phyloP scores from a whole-genome alignment of 2,113 vertebrate genomes.

The Brachyhypopomus gauderio region DNA sequence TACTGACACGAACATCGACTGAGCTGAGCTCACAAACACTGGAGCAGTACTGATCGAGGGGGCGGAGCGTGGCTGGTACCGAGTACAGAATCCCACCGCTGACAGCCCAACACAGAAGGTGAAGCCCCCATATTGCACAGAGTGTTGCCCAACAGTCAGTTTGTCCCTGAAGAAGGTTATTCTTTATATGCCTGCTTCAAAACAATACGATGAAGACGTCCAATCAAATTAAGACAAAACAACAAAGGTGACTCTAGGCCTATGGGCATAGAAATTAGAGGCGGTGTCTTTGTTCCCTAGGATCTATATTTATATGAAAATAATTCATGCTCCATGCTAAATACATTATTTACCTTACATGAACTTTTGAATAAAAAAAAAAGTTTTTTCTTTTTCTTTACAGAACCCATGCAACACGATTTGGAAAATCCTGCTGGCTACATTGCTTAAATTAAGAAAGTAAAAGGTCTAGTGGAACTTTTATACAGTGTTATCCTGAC shows the following conservation, averaged over 20 bases:
- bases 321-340: conserved; percentile 98
- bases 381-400: conserved; percentile 73
- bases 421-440: conserved; percentile 86
- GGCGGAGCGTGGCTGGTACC: conserved; percentile 40
- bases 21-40: conserved; percentile 5
- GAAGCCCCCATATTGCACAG: conserved; percentile 70
- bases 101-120: conserved; percentile 55
- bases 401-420: conserved; percentile 87
- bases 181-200: conserved; percentile 88
- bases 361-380: conserved; percentile 82
- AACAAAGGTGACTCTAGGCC: conserved; percentile 76
- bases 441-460: conserved; percentile 78
- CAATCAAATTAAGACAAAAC: conserved; percentile 71
- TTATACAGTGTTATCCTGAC: conserved; percentile 80
- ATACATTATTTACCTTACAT: conserved; percentile 96
- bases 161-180: conserved; percentile 82
- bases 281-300: conserved; percentile 80
- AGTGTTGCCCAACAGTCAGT: conserved; percentile 67
- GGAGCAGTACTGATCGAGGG: conserved; percentile 37
- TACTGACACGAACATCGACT: conserved; percentile 34
- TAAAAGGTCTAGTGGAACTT: conserved; percentile 67
- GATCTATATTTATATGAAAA: conserved; percentile 96
- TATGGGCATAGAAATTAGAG: conserved; percentile 90
- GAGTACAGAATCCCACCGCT: conserved; percentile 39
- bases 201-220: conserved; percentile 54